These are phyloP conservation scores for Spheniscus humboldti DNA, from an alignment of 2,797 vertebrate species.

Conservation along the genomic window DNA sequence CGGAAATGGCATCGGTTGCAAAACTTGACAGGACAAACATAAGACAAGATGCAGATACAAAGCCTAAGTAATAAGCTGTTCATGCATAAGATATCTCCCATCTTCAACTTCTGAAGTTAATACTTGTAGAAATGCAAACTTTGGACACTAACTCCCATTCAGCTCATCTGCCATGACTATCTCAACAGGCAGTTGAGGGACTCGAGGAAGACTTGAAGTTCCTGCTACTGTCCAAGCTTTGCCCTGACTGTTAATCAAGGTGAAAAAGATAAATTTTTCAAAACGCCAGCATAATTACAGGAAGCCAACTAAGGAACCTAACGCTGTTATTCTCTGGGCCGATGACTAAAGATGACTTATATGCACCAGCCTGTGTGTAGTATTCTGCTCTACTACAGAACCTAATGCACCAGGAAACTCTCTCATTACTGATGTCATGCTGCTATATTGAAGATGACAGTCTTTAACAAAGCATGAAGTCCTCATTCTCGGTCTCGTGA, in stretches of 20 bases:
- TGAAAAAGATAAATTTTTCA: not conserved
- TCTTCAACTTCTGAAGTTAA: not conserved
- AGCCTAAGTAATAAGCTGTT: not conserved
- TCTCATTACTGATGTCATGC: not conserved
- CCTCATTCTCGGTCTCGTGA: not conserved
- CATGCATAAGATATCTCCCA: not conserved
- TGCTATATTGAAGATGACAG: not conserved
- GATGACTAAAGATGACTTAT: not conserved
- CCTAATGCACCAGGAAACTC: not conserved
- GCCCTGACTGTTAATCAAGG: not conserved
- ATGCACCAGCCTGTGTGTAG: not conserved
- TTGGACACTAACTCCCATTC: rapidly evolving
- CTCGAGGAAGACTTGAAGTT: not conserved
- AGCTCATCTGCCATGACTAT: not conserved
- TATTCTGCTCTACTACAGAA: not conserved
- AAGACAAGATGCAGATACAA: not conserved
- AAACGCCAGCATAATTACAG: not conserved
- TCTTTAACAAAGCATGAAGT: not conserved
- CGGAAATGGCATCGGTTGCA: rapidly evolving
- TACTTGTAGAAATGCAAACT: not conserved
- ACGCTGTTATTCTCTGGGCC: not conserved
- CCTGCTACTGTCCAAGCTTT: not conserved
- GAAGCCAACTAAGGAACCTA: not conserved
- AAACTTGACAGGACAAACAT: not conserved
- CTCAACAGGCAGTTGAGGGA: not conserved